phyloP scores from a whole-genome alignment of 1,140 invertebrate species.

The Plectrocnemia conspersa region DNA sequence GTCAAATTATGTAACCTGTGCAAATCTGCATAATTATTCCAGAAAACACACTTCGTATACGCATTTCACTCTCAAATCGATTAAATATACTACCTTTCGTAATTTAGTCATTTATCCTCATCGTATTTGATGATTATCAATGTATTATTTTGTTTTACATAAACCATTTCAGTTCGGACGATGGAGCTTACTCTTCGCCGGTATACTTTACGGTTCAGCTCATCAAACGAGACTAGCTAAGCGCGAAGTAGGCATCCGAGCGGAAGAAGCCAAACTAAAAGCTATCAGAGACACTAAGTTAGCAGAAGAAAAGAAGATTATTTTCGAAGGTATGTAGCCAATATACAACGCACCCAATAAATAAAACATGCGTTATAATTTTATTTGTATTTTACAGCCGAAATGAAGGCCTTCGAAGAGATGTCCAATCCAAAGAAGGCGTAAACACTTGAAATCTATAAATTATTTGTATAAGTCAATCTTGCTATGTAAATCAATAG shows the following conservation, averaged over 20 bases:
- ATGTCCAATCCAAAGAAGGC: too few relatives aligned
- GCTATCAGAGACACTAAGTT: conserved; percentile 63
- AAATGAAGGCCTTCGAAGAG: neutral
- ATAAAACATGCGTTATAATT: neutral
- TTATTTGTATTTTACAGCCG: conserved; percentile 10
- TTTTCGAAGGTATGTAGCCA: conserved; percentile 44
- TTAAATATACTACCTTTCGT: neutral
- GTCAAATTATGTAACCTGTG: conserved; percentile 8
- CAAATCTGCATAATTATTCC: conserved; percentile 7
- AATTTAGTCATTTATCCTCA: neutral
- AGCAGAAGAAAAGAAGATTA: conserved; percentile 60
- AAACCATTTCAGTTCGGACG: conserved; percentile 58
- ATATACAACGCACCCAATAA: neutral
- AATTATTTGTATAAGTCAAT: too few relatives aligned
- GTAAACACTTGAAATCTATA: too few relatives aligned
- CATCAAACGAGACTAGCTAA: conserved; percentile 64
- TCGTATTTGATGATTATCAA: neutral
- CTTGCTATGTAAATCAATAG: too few relatives aligned
- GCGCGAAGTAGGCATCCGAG: conserved; percentile 60
- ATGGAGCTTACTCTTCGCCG: conserved; percentile 64
- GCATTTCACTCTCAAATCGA: neutral
- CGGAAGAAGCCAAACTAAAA: conserved; percentile 62
- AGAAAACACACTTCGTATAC: neutral
- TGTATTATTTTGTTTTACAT: conserved; percentile 2
- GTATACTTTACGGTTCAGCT: conserved; percentile 65